Evolutionary conservation across 2,797 vertebrate genomes (phyloP), one percentile per base, ranked within the genome.

Genomic region (Poecilia wingei): DNA sequence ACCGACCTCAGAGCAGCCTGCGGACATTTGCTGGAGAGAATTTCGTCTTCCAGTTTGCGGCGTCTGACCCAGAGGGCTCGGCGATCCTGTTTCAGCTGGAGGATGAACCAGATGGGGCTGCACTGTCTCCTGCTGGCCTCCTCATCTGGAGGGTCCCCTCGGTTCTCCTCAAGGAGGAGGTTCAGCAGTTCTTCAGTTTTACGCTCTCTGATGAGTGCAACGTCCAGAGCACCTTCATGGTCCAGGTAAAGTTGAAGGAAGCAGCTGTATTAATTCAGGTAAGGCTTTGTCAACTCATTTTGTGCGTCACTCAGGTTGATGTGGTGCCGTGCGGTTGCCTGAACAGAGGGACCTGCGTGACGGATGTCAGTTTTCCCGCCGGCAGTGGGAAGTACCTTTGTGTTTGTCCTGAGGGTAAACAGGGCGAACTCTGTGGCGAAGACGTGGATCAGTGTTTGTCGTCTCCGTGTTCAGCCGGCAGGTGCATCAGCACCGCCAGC

Each of bases 31-130:
- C 88, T 16, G 95, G 95, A 45, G 96, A 97, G 94, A 96, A 96
- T 87, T 97, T 97, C 87, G 95, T 97, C 89, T 97, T 96, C 93
- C 96, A 97, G 94, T 92, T 97, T 8, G 84, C 91, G 1, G 96
- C 95, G 0, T 93, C 82, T 0, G 96, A 97, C 92, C 96, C 96
- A 0, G 96, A 97, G 88, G 96, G 96, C 76, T 97, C 96, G 0
- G 96, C 95, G 0, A 91, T 97, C 68, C 92, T 96, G 66, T 96
- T 97, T 90, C 78, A 95, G 85, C 85, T 96, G 83, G 95, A 97
- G 86, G 87, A 84, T 18, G 95, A 88, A 3, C 95, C 94, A 0
- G 71, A 46, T 4, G 93, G 86, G 39, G 93, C 95, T n/a, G 86
- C 89, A 20, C 89, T 96, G 2, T 96, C 96, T 76, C 95, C 96